Conservation (phyloP, 2,797 vertebrate species). For the Clarias laeviceps region DNA sequence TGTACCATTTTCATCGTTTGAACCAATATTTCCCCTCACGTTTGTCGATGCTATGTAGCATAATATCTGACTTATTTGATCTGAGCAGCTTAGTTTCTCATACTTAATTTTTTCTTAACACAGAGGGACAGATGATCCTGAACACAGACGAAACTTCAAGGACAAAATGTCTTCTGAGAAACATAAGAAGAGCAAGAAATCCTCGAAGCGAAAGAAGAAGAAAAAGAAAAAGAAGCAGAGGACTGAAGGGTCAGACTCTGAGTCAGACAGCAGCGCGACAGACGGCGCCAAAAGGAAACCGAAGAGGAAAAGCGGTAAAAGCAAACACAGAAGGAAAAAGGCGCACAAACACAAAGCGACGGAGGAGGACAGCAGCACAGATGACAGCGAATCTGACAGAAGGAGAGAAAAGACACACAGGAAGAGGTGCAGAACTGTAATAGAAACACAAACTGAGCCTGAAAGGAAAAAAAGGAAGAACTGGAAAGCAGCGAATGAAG, state of each 20-base stretch:
- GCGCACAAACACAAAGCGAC: constrained; percentile 67
- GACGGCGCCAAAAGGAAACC: constrained; percentile 59
- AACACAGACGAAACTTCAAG: constrained; percentile 76
- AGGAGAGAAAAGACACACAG: constrained; percentile 65
- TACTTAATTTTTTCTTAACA: constrained; percentile 48
- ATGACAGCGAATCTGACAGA: constrained; percentile 69
- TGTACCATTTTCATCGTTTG: background rate
- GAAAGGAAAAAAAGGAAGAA: constrained; percentile 83
- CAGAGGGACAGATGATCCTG: constrained; percentile 69
- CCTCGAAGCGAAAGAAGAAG: constrained; percentile 89
- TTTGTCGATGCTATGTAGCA: background rate
- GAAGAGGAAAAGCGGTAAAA: constrained; percentile 70
- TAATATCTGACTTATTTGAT: background rate
- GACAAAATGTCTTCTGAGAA: constrained; percentile 70
- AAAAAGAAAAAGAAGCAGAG: constrained; percentile 82
- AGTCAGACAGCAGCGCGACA: constrained; percentile 60
- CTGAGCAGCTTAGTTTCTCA: background rate
- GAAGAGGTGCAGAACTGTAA: constrained; percentile 59
- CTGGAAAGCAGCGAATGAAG: constrained; percentile 74
- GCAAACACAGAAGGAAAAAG: constrained; percentile 70
- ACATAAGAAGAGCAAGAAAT: constrained; percentile 86
- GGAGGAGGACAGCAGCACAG: constrained; percentile 76
- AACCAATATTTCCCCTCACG: background rate
- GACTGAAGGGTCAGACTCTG: constrained; percentile 70
- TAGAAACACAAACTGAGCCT: constrained; percentile 54